Percentiles rank a stretch among this genome's conserved stretches.
These are phyloP conservation scores for Artibeus jamaicensis DNA, from an alignment of 2,797 vertebrate genomes.

Conservation along the genomic window DNA sequence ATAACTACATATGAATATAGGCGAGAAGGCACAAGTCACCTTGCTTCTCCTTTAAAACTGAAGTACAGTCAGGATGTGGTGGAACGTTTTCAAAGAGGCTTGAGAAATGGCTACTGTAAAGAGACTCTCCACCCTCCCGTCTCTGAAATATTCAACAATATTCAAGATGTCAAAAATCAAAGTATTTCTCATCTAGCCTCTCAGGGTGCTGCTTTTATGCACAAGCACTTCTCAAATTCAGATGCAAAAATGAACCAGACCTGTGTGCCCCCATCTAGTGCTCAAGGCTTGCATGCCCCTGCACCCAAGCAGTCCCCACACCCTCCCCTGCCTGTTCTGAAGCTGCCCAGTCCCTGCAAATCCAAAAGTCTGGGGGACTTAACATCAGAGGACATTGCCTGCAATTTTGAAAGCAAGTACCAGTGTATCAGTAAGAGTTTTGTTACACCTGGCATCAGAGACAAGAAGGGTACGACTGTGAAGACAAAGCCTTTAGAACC, in stretches of 20 bases:
- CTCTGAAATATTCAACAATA: not conserved
- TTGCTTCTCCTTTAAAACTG: constrained; percentile 77
- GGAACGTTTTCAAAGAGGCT: not conserved
- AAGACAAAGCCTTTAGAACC: constrained; percentile 81
- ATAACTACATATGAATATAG: constrained; percentile 55
- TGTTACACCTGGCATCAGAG: constrained; percentile 87
- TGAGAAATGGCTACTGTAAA: not conserved
- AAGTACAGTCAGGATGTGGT: constrained; percentile 48
- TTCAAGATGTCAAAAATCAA: constrained; percentile 58
- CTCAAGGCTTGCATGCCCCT: not conserved
- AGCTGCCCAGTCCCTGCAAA: constrained; percentile 89
- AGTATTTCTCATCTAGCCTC: constrained; percentile 1
- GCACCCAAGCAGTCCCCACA: not conserved
- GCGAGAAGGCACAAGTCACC: constrained; percentile 69
- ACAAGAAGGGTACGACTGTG: constrained; percentile 79
- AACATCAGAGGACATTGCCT: constrained; percentile 97
- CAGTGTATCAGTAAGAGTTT: constrained; percentile 96
- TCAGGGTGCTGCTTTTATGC: constrained; percentile 29
- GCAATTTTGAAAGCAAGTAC: constrained; percentile 98
- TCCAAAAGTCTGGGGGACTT: constrained; percentile 98
- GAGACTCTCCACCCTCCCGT: constrained; percentile 35
- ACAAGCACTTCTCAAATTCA: constrained; percentile 50
- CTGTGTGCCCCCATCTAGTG: not conserved
- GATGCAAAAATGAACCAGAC: not conserved
- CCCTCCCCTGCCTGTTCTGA: constrained; percentile 55